These are phyloP conservation scores for Esperia sulphurella DNA, from an alignment of 2,888 invertebrate genomes.

Conservation along the genomic window DNA sequence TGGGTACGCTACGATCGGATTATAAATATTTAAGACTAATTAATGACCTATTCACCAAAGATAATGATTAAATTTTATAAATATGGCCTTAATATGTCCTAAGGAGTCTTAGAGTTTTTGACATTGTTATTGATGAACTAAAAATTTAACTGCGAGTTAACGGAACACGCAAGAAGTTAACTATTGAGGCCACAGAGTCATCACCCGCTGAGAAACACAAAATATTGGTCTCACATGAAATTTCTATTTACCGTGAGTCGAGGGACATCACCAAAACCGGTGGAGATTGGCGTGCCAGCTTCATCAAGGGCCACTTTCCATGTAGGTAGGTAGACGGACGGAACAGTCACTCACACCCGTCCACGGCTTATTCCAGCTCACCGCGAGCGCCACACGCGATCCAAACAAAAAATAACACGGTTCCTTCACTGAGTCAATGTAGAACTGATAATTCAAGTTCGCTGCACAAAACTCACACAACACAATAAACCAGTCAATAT, in stretches of 20 bases:
- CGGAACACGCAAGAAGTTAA: slow-evolving; percentile 47
- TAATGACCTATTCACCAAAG: too few relatives aligned
- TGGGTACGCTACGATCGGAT: too few relatives aligned
- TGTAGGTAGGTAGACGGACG: slow-evolving; percentile 51
- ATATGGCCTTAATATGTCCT: too few relatives aligned
- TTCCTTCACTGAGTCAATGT: slow-evolving; percentile 63
- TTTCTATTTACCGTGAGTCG: slow-evolving; percentile 62
- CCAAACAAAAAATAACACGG: slow-evolving; percentile 74
- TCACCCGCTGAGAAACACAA: slow-evolving; percentile 52
- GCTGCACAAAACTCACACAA: slow-evolving; percentile 51
- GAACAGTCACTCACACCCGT: slow-evolving; percentile 75
- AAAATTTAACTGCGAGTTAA: slow-evolving; percentile 43
- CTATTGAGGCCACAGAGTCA: slow-evolving; percentile 66
- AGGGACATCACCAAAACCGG: slow-evolving; percentile 59
- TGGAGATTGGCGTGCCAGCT: slow-evolving; percentile 49
- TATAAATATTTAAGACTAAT: too few relatives aligned
- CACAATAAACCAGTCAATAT: slow-evolving; percentile 64
- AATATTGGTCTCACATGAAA: slow-evolving; percentile 38
- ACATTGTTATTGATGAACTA: slow-evolving; percentile 25
- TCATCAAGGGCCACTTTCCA: slow-evolving; percentile 69
- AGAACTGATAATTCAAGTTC: slow-evolving; percentile 46
- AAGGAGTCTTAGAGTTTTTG: neutral
- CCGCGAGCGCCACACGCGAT: slow-evolving; percentile 71
- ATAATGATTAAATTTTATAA: too few relatives aligned
- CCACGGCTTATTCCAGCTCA: slow-evolving; percentile 52